These are phyloP conservation scores for Anoncus sp. DNA, from an alignment of 2,888 invertebrate species.

Conservation along the genomic window DNA sequence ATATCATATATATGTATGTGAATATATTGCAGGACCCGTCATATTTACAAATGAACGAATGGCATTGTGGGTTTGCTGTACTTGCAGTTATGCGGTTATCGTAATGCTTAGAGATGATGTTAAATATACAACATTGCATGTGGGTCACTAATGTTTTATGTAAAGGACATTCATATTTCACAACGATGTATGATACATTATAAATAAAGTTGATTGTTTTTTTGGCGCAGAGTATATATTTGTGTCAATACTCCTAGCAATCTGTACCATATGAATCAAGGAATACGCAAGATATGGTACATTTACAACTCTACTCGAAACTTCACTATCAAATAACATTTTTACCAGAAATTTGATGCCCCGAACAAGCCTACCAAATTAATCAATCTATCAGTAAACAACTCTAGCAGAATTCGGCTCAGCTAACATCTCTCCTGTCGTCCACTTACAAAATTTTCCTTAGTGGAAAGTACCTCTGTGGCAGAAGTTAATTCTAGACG, in stretches of 20 bases:
- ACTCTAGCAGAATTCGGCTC: too few relatives aligned
- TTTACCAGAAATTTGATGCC: too few relatives aligned
- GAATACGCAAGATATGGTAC: too few relatives aligned
- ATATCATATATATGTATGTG: not conserved
- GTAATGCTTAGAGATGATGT: conserved; percentile 25
- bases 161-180: not conserved
- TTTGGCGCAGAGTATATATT: not conserved
- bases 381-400: too few relatives aligned
- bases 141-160: not conserved
- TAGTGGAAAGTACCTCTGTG: too few relatives aligned
- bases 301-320: too few relatives aligned
- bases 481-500: too few relatives aligned
- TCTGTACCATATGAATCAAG: not conserved
- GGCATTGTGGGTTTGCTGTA: conserved; percentile 13
- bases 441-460: too few relatives aligned
- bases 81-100: conserved; percentile 25
- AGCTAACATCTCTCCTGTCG: too few relatives aligned
- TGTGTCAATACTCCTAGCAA: too few relatives aligned
- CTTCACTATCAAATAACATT: too few relatives aligned
- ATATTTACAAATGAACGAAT: conserved; percentile 11
- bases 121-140: conserved; percentile 5
- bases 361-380: too few relatives aligned
- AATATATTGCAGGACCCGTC: conserved; percentile 7
- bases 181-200: not conserved
- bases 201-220: not conserved